Percentiles rank a stretch among this genome's conserved stretches.
These are phyloP conservation scores for Mythimna albipuncta DNA, from an alignment of 2,888 invertebrate genomes.

Conservation along the genomic window DNA sequence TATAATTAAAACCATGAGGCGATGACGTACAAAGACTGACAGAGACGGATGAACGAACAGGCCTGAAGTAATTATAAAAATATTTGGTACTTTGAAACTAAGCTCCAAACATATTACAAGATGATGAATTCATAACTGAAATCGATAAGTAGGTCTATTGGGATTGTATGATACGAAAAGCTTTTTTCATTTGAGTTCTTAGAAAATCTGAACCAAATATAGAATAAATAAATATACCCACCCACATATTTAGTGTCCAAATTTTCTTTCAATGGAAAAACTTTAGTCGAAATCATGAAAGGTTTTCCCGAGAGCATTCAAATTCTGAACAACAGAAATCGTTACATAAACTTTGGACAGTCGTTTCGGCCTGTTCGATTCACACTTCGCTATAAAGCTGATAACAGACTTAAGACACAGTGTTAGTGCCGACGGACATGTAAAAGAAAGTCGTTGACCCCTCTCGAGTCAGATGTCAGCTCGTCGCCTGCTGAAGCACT, in stretches of 20 bases:
- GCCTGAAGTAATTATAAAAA: conserved; percentile 47
- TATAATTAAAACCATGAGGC: conserved; percentile 56
- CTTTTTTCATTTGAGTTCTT: neutral
- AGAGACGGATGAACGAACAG: conserved; percentile 50
- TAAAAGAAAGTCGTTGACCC: conserved; percentile 80
- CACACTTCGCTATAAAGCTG: conserved; percentile 60
- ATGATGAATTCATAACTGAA: conserved; percentile 17
- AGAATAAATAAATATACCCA: neutral
- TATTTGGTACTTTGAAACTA: conserved; percentile 21
- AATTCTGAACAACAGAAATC: conserved; percentile 24
- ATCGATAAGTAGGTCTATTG: neutral
- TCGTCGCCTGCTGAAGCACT: conserved; percentile 81
- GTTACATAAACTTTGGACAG: conserved; percentile 45
- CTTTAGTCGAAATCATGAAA: conserved; percentile 13
- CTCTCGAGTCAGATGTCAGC: conserved; percentile 85
- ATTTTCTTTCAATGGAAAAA: neutral
- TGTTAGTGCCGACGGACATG: conserved; percentile 70
- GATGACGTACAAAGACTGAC: conserved; percentile 47
- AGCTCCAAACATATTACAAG: conserved; percentile 27
- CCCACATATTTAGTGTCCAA: conserved; percentile 4
- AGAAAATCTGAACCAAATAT: neutral
- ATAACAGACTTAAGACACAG: conserved; percentile 65
- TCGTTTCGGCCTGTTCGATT: conserved; percentile 46
- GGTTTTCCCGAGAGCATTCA: conserved; percentile 16
- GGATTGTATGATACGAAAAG: neutral